Evolutionary conservation across 2,113 vertebrate genomes (phyloP).

Genomic region (Embiotoca jacksoni): DNA sequence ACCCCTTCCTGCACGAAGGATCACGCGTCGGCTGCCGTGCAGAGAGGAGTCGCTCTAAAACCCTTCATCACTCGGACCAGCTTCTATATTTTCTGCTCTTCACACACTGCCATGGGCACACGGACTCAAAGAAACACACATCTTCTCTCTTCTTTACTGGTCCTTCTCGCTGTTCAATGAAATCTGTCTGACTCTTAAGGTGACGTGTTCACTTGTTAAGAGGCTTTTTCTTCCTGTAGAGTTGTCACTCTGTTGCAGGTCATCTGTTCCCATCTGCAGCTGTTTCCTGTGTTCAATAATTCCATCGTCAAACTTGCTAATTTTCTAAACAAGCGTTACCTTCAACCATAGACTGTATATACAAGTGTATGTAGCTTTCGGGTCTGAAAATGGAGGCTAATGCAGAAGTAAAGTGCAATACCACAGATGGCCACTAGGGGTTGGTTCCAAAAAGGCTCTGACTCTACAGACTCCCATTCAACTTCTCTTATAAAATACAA

Average conservation of each 20-base stretch:
- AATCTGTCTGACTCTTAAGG: conserved; percentile 27
- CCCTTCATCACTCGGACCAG: conserved; percentile 11
- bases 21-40: background rate
- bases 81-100: conserved; percentile 10
- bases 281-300: background rate
- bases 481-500: no score
- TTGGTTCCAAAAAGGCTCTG: no score
- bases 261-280: conserved; percentile 24
- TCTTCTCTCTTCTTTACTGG: conserved; percentile 36
- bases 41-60: conserved; percentile 21
- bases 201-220: conserved; percentile 27
- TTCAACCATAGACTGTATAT: no score
- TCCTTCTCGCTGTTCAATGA: conserved; percentile 6
- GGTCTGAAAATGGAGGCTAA: no score
- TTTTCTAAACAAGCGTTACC: background rate
- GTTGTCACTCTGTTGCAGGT: background rate
- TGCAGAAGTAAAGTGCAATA: no score
- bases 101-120: background rate
- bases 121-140: conserved; percentile 6
- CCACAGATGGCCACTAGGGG: no score
- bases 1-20: conserved; percentile 23
- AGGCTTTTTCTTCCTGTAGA: background rate
- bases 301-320: background rate
- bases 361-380: no score
- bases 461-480: no score